phyloP scores from a whole-genome alignment of 2,888 invertebrate species.

The Pandemis heparana region DNA sequence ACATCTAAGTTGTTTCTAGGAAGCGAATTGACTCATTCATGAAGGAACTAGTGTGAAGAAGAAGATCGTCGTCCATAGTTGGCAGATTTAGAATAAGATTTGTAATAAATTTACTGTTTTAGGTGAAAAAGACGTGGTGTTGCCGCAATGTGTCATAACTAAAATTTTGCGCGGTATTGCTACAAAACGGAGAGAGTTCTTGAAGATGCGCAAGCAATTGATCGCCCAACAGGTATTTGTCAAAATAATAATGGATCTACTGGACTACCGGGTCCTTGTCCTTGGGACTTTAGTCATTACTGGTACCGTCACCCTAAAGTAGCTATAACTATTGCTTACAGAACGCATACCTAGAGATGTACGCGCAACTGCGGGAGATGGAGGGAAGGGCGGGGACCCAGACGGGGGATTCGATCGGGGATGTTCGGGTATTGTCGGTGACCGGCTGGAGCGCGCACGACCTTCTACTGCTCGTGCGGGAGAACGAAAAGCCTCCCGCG shows the following conservation, averaged over 20 bases:
- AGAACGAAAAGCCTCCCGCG: conserved; percentile 58
- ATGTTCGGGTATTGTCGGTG: conserved; percentile 73
- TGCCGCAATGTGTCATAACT: conserved; percentile 63
- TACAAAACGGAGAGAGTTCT: conserved; percentile 73
- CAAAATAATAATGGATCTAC: no score
- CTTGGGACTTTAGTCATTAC: no score
- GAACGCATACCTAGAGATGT: conserved; percentile 70
- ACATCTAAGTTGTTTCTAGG: no score
- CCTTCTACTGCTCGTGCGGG: conserved; percentile 19
- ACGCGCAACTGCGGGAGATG: conserved; percentile 68
- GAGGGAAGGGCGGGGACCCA: conserved; percentile 62
- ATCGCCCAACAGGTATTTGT: conserved; percentile 65
- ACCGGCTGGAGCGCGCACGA: conserved; percentile 47
- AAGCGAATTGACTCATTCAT: no score
- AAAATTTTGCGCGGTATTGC: conserved; percentile 65
- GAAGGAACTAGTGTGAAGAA: no score
- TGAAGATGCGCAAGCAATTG: conserved; percentile 66
- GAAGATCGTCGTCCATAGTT: no score
- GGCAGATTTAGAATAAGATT: background rate
- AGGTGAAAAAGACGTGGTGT: conserved; percentile 57
- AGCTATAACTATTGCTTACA: conserved; percentile 45
- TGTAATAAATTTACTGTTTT: background rate
- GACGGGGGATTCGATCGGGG: conserved; percentile 63
- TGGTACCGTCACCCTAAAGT: no score
- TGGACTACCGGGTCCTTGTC: no score